Base-by-base conservation (phyloP, 2,113 vertebrate genomes). In the Pelusios castaneus region DNA sequence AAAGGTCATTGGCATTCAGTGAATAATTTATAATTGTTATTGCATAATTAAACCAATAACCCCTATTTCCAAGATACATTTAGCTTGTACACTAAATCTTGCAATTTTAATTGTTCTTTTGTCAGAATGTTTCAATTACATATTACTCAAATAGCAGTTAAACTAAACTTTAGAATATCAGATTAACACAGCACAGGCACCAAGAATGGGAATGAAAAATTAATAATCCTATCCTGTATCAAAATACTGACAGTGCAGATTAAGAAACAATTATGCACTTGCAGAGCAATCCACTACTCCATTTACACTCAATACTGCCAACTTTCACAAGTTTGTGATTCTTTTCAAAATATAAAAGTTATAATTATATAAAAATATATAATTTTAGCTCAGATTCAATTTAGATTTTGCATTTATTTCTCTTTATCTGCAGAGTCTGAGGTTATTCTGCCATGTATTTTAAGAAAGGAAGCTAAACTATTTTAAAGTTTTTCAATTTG, bases 131-230 rank as follows among this genome's bases (percentile, higher is more conserved):
- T 91, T 75, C 55, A 81, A 3, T 19, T 83, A 1, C 19, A 2
- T 0, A 0, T 29, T 87, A 19, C 22, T 89, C 17, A n/a, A 60
- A 81, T 52, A 76, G 47, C 87, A 29, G 60, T 70, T 60, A 85
- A 21, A 81, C 52, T 79, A 88, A 92, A 88, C 67, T 4, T 91
- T 81, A 70, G n/a, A 82, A 52, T 89, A 63, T 88, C 27, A 76
- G 25, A 87, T 91, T 86, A 92, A 78, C 29, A 38, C 84, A 41
- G 43, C 80, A 82, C 21, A 67, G 45, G n/a, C 14, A 91, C 93
- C 86, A 86, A 91, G 91, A 31, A 92, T 19, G n/a, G 90, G 82
- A 94, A 38, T 13, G 29, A 38, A 80, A 94, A 87, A 95, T 78
- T 4, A 88, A 75, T 38, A 75, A 75, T 25, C 38, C 22, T 43